Evolutionary conservation across 2,888 invertebrate genomes (phyloP), one percentile per base, ranked within the genome.

Genomic region (Seladonia tumulorum): DNA sequence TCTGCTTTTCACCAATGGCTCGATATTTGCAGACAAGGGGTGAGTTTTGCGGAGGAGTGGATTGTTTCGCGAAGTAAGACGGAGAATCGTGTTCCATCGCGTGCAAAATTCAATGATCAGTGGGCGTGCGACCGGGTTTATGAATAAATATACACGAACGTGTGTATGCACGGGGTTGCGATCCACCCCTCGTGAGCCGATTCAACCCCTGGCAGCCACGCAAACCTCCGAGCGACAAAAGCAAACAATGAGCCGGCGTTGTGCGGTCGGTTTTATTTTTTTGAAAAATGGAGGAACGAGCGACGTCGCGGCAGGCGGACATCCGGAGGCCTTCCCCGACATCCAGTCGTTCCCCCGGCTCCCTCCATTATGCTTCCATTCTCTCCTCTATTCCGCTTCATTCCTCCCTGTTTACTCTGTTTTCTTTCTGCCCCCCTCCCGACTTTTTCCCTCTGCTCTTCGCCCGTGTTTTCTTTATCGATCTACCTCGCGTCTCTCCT

Each of bases 251-350:
- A 93, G 92, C 87, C 83, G 89, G 89, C 88, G 89, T 91, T 93
- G 93, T 93, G 93, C 85, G 94, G 93, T 93, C 88, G 93, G 86
- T 94, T 94, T 94, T 94, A 94, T 94, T 94, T 94, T 66, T 91
- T 94, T 93, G 93, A 95, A 94, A 94, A 94, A 95, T 94, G 93
- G 93, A 93, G 92, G 74, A 93, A 93, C 90, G 86, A 87, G 90
- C 90, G 88, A 86, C 90, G 88, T 83, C 89, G 89, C 90, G 87
- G 91, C 93, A 92, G 89, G 92, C 93, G 93, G 92, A 93, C 94
- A 94, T 95, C 94, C 95, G 94, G 92, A 90, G 91, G 90, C 91
- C 90, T 53, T 90, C 90, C 90, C 89, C 89, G 81, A 60, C 87
- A 63, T 76, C 80, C 66, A 82, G 63, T 35, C 82, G 60, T 83